Evolutionary conservation across 2,888 invertebrate species (phyloP), one percentile per base, ranked within the genome.

Genomic region (Tinea trinotella): DNA sequence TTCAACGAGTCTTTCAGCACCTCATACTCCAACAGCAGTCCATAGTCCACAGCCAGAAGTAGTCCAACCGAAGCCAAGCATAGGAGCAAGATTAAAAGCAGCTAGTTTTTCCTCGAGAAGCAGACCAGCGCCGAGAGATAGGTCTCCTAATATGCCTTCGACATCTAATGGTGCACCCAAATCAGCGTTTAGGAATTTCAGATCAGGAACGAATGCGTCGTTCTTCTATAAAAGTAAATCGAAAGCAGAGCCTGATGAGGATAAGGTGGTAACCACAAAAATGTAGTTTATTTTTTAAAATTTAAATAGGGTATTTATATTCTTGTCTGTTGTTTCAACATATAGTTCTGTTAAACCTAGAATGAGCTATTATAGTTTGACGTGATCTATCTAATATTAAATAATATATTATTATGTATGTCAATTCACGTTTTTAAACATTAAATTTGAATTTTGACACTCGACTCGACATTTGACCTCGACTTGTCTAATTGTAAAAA

Each of bases 21-120:
- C 84, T 56, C 84, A 85, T 77, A 82, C 84, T 52, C 84, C 84
- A 59, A 81, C 82, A 19, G 66, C 71, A 24, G 58, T 70, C 17
- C 76, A 74, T 61, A 59, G 58, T 46, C 56, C 58, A 20, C 67
- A 57, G 15, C 58, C 55, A 15, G 54, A 57, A 52, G 58, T 59
- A 9, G 15, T 55, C 57, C 3, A 17, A 55, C 19, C 59, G 56
- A 36, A 53, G 7, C 36, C 49, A n/a, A 49, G 50, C 12, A 19
- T 34, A 3, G 22, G 49, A 13, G 77, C 80, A 0, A 60, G 79
- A 19, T 61, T 79, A 13, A 74, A 81, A 60, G 79, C 81, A 1
- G 76, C 79, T 17, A 79, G 79, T 59, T 81, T 81, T 62, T 79
- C 81, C 1, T 75, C 74, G 60, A 67, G 74, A 4, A 67, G 73